Base-by-base conservation (phyloP, 2,797 vertebrate species). In the Poeciliopsis paucimaculata region DNA sequence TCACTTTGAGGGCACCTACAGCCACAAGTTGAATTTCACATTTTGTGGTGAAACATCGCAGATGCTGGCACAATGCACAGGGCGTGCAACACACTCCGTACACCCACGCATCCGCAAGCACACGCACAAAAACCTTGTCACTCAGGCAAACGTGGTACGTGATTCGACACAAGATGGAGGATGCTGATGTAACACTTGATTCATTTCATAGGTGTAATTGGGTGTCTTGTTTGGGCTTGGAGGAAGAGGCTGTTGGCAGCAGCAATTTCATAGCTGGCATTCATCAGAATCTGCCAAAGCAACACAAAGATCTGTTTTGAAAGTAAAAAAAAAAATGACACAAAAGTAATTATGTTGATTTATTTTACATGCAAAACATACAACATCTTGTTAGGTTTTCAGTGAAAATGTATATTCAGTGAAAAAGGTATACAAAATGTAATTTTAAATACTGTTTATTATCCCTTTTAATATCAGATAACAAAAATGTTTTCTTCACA, bases 201-300 rank as follows among this genome's bases (percentile, higher is more conserved):
- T 93, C 75, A 72, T 91, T 88, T 89, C 86, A 91, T 81, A 90
- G 87, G 89, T 89, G 85, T 92, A 91, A 90, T 90, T 90, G 84
- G 79, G 78, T 85, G 82, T 87, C 82, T 60, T 85, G 81, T 86
- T 87, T 80, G 81, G 81, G 84, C 84, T 26, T 71, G 72, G 55
- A 28, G 81, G 81, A 79, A 66, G 79, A 87, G 34, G 66, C 47
- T 87, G 71, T 77, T 60, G 68, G 76, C 73, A 51, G n/a, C 4
- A 41, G 73, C 28, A 72, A 80, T 57, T 89, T 88, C 79, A 83
- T 89, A 90, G 90, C 85, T 79, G 82, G 72, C 82, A 73, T 77
- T 87, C 71, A 86, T 89, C 77, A 86, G 79, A 88, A 79, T 78
- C 82, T 84, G 73, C 34, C 82, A 85, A 88, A 87, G 87, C 82